These are phyloP conservation scores for Melanargia galathea DNA, from an alignment of 2,888 invertebrate species.

Conservation along the genomic window DNA sequence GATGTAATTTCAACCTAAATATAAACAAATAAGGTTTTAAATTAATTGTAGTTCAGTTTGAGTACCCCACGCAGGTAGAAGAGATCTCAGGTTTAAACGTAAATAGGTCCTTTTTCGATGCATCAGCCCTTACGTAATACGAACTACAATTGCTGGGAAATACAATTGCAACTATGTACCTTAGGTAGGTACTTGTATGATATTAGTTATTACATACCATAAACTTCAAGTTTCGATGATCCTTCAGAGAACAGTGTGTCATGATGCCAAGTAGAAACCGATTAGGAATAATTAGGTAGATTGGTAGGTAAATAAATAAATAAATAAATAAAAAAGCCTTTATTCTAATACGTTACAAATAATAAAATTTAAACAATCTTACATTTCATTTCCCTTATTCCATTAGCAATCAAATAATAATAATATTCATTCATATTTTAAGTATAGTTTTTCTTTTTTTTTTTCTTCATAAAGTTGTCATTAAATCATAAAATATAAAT, in stretches of 20 bases:
- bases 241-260: background rate
- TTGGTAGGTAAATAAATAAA: no score
- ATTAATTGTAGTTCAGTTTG: background rate
- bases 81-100: constrained; percentile 18
- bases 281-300: no score
- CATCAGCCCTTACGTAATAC: constrained; percentile 11
- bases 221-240: background rate
- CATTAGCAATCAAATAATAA: no score
- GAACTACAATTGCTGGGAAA: constrained; percentile 1
- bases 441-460: no score
- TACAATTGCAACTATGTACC: constrained; percentile 4
- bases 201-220: background rate
- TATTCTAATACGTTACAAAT: no score
- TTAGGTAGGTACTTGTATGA: background rate
- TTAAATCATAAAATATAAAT: no score
- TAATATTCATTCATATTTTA: no score
- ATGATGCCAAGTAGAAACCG: background rate
- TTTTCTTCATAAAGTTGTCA: no score
- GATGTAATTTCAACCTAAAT: constrained; percentile 5
- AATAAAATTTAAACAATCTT: no score
- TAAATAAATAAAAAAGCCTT: no score
- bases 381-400: no score
- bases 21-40: background rate
- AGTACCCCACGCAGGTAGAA: constrained; percentile 25
- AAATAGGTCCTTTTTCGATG: constrained; percentile 21